These are phyloP conservation scores for Agrypnia vestita DNA, from an alignment of 1,140 invertebrate genomes.

Conservation along the genomic window DNA sequence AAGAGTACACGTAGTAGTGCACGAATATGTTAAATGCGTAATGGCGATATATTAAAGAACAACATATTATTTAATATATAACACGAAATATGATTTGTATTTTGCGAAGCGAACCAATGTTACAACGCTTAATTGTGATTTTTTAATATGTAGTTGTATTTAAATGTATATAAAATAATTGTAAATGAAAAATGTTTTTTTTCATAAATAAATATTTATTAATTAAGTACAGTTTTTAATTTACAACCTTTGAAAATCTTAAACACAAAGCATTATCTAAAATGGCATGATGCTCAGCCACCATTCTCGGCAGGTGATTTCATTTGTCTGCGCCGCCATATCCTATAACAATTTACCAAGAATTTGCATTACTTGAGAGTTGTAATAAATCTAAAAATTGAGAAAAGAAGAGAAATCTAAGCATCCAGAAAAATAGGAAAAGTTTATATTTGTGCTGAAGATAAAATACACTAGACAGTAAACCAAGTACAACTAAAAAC, in stretches of 20 bases:
- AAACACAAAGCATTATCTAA: constrained; percentile 2
- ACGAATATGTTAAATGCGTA: too few relatives aligned
- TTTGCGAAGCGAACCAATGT: constrained; percentile 10
- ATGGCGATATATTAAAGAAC: too few relatives aligned
- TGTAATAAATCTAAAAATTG: too few relatives aligned
- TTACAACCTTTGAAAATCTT: constrained; percentile 6
- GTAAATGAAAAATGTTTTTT: constrained; percentile 4
- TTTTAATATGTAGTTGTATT: not conserved
- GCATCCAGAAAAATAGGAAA: too few relatives aligned
- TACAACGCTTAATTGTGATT: constrained; percentile 17
- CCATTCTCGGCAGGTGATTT: not conserved
- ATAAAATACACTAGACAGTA: too few relatives aligned
- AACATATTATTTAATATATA: not conserved
- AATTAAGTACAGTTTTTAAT: constrained; percentile 30
- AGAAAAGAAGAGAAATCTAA: too few relatives aligned
- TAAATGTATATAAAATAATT: not conserved
- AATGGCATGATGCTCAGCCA: constrained; percentile 19
- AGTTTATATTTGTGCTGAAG: too few relatives aligned
- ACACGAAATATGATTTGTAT: constrained; percentile 4
- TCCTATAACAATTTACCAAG: not conserved
- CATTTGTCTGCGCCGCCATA: not conserved
- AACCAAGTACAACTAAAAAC: too few relatives aligned
- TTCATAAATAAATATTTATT: constrained; percentile 19
- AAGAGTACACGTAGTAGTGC: too few relatives aligned
- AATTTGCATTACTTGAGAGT: too few relatives aligned